phyloP scores from a whole-genome alignment of 2,797 vertebrate genomes.

The Paedocypris micromegethes region DNA sequence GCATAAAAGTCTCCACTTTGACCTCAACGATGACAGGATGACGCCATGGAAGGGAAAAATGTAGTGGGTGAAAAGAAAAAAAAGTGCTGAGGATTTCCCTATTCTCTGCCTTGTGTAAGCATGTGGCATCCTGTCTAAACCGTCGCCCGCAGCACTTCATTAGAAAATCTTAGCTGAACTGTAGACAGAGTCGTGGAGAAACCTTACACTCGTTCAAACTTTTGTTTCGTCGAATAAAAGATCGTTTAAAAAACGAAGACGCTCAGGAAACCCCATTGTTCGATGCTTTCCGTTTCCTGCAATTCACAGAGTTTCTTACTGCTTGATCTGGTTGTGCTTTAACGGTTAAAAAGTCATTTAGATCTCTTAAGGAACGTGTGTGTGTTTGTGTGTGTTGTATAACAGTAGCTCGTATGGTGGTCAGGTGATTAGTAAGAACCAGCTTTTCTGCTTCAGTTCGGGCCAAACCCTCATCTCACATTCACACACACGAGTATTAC shows the following conservation, averaged over 20 bases:
- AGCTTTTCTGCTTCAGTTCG: conserved; percentile 44
- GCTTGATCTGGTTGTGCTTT: neutral
- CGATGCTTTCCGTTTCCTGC: conserved; percentile 21
- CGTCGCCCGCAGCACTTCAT: conserved; percentile 3
- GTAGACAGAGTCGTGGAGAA: neutral
- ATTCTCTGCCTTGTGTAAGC: conserved; percentile 44
- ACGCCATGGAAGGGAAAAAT: conserved; percentile 41
- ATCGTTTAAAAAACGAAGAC: neutral
- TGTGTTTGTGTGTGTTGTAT: neutral
- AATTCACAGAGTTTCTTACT: conserved; percentile 13
- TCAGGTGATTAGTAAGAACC: conserved; percentile 51
- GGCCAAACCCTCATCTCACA: conserved; percentile 19
- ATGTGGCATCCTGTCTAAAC: conserved; percentile 51
- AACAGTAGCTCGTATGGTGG: conserved; percentile 29
- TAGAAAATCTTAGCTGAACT: conserved; percentile 1
- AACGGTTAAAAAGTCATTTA: neutral
- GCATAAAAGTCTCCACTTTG: conserved; percentile 52
- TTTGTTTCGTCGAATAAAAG: no score
- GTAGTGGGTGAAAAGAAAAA: neutral
- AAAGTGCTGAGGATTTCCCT: conserved; percentile 56
- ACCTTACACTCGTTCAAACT: neutral
- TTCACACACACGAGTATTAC: neutral
- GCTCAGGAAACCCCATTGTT: conserved; percentile 39
- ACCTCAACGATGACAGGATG: conserved; percentile 55
- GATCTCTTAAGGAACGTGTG: no score